These are phyloP conservation scores for Trinorchestia longiramus DNA, from an alignment of 1,140 invertebrate genomes.

Conservation along the genomic window DNA sequence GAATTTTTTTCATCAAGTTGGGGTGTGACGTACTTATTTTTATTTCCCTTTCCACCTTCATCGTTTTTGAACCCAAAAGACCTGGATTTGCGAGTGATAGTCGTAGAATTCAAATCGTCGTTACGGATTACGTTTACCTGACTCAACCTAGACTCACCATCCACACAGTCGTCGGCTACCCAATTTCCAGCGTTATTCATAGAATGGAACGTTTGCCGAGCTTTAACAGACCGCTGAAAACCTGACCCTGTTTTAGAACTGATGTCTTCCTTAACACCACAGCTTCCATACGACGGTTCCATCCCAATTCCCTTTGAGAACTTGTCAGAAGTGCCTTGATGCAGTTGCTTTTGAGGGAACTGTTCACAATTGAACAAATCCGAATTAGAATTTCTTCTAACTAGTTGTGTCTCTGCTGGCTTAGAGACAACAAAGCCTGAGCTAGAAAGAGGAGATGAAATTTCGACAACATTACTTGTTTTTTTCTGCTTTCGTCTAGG, in stretches of 20 bases:
- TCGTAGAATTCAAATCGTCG: neutral
- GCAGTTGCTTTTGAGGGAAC: neutral
- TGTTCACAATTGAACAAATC: neutral
- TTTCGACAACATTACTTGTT: neutral
- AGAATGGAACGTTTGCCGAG: neutral
- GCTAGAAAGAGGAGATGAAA: neutral
- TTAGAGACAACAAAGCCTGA: neutral
- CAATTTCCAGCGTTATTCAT: neutral
- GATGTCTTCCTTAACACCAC: neutral
- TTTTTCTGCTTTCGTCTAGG: conserved; percentile 10
- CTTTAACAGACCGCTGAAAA: neutral
- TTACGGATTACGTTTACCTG: neutral
- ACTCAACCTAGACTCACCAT: neutral
- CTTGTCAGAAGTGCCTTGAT: neutral
- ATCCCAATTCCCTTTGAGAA: neutral
- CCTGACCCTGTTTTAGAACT: neutral
- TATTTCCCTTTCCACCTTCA: neutral
- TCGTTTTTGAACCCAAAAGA: neutral
- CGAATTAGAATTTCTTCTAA: neutral
- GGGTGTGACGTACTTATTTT: neutral
- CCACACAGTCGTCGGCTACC: neutral
- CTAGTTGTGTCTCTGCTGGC: neutral
- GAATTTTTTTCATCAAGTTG: too few species aligned
- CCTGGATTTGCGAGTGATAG: neutral
- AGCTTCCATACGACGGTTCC: too few species aligned